Evolutionary conservation across 2,888 invertebrate species (phyloP).

Genomic region (Gandaritis pyraliata): DNA sequence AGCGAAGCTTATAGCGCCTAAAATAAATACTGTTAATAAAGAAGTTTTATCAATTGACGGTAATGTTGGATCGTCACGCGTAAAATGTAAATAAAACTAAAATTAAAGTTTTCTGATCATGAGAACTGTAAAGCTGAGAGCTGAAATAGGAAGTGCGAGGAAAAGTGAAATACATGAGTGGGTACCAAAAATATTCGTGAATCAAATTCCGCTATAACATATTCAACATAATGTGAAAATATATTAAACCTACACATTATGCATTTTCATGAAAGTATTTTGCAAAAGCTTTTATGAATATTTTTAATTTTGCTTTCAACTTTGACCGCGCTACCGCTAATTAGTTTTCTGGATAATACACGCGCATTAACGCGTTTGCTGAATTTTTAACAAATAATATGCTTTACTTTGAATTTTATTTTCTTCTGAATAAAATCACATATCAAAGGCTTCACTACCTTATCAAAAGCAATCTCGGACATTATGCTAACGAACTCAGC

Average conservation of each 20-base stretch:
- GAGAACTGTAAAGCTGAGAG: slow-evolving; percentile 26
- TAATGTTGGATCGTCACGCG: slow-evolving; percentile 46
- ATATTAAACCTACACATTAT: background rate
- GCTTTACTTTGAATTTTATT: slow-evolving; percentile 13
- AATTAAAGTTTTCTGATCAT: slow-evolving; percentile 53
- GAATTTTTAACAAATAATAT: background rate
- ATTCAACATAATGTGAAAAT: background rate
- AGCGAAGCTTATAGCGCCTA: slow-evolving; percentile 41
- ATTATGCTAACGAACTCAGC: slow-evolving; percentile 42
- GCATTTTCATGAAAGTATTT: background rate
- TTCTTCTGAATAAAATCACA: slow-evolving; percentile 22
- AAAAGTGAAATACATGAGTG: slow-evolving; percentile 8
- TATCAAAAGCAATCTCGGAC: slow-evolving; percentile 31
- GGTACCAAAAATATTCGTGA: slow-evolving; percentile 2
- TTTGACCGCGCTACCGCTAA: slow-evolving; percentile 9
- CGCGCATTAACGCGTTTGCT: slow-evolving; percentile 8
- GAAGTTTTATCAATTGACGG: slow-evolving; percentile 49
- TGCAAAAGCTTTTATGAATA: slow-evolving; percentile 8
- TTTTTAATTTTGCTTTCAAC: slow-evolving; percentile 2
- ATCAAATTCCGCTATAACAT: slow-evolving; percentile 1
- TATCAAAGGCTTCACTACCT: slow-evolving; percentile 31
- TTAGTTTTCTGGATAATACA: slow-evolving; percentile 8
- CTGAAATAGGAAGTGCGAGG: slow-evolving; percentile 9
- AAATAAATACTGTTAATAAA: slow-evolving; percentile 56
- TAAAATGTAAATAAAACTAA: slow-evolving; percentile 57